phyloP scores from a whole-genome alignment of 30 jellyfish, hydroid and myxozoan genomes.

The Hydra vulgaris region DNA sequence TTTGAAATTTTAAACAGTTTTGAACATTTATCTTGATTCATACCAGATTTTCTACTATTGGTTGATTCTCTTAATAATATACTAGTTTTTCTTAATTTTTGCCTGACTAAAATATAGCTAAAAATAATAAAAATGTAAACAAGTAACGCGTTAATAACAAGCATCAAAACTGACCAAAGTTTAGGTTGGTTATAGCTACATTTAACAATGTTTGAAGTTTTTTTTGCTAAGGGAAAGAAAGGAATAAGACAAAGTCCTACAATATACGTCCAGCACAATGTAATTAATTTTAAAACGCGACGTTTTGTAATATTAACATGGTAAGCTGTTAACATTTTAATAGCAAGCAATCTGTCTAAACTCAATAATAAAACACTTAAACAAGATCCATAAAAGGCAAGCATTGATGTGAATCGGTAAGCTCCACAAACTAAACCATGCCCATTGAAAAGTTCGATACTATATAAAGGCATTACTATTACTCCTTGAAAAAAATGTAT shows the following conservation, averaged over 20 bases:
- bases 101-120: conserved; percentile 7
- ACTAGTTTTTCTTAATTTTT: no score
- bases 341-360: conserved; percentile 24
- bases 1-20: conserved; percentile 11
- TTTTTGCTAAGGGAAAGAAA: conserved; percentile 5
- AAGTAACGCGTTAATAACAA: conserved; percentile 9
- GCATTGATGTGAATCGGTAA: conserved; percentile 30
- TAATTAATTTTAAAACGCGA: background rate
- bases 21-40: background rate
- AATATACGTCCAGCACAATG: conserved; percentile 21
- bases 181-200: conserved; percentile 25
- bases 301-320: background rate
- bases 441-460: background rate
- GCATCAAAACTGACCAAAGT: conserved; percentile 19
- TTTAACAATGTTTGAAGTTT: background rate
- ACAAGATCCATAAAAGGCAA: conserved; percentile 26
- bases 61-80: no score
- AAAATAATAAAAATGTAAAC: background rate
- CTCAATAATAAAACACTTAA: conserved; percentile 25
- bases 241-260: conserved; percentile 14
- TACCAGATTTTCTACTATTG: no score
- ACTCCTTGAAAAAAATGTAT: conserved; percentile 32
- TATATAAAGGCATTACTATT: conserved; percentile 30
- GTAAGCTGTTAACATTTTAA: background rate
- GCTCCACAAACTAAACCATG: conserved; percentile 9